phyloP scores from a whole-genome alignment of 1,140 invertebrate species.

The Bombyx mandarina region DNA sequence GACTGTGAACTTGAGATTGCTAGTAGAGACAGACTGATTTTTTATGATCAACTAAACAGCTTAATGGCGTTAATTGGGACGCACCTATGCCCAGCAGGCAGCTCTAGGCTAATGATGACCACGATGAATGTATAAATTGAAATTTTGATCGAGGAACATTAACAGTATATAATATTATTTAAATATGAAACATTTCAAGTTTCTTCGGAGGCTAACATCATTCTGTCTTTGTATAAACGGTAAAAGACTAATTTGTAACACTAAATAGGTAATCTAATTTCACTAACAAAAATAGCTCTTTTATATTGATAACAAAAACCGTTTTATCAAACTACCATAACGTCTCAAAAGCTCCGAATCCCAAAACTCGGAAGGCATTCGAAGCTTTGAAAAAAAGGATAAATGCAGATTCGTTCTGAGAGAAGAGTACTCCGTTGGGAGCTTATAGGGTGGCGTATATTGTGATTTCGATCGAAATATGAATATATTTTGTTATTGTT shows the following conservation, averaged over 20 bases:
- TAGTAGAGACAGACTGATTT: too few relatives aligned
- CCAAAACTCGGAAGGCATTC: constrained; percentile 5
- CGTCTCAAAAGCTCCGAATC: constrained; percentile 2
- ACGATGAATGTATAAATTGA: too few relatives aligned
- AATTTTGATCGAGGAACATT: too few relatives aligned
- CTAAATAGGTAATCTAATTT: neutral
- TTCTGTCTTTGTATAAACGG: too few relatives aligned
- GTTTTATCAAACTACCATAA: neutral
- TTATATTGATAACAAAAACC: neutral
- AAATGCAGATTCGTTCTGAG: constrained; percentile 1
- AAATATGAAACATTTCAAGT: too few relatives aligned
- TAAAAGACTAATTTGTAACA: neutral
- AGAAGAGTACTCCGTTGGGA: neutral
- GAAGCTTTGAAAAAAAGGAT: constrained; percentile 1
- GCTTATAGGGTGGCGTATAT: neutral
- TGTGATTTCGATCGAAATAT: neutral
- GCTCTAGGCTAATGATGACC: too few relatives aligned
- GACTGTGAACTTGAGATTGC: too few relatives aligned
- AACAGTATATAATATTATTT: too few relatives aligned
- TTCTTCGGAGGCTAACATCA: too few relatives aligned
- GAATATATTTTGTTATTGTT: constrained; percentile 1
- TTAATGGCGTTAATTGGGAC: too few relatives aligned
- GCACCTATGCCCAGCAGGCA: too few relatives aligned
- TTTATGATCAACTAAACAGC: too few relatives aligned
- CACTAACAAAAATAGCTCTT: neutral